Percentiles rank a stretch among this genome's conserved stretches.
These are phyloP conservation scores for Pammene fasciana DNA, from an alignment of 2,888 invertebrate species.

Conservation along the genomic window DNA sequence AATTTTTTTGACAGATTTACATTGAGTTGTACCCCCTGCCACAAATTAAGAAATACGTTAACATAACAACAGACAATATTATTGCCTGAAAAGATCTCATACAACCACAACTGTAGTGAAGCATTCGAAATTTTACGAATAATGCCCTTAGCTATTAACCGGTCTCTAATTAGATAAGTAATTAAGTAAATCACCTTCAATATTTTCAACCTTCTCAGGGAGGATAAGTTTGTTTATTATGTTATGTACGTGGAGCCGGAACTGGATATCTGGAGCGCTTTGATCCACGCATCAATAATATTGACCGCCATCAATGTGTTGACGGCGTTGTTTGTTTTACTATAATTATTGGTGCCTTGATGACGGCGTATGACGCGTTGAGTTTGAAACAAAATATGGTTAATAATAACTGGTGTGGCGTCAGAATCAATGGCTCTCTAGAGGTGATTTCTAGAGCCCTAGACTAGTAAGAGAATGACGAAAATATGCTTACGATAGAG, in stretches of 20 bases:
- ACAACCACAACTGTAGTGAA: neutral
- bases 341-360: constrained; percentile 28
- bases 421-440: neutral
- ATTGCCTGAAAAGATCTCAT: neutral
- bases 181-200: constrained; percentile 23
- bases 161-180: constrained; percentile 12
- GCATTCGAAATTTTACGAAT: neutral
- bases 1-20: too few species aligned
- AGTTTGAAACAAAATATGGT: constrained; percentile 11
- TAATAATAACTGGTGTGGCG: constrained; percentile 28
- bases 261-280: constrained; percentile 49
- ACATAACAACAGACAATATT: too few species aligned
- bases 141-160: constrained; percentile 22
- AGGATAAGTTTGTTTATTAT: constrained; percentile 28
- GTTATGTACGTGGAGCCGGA: constrained; percentile 42
- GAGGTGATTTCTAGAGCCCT: too few species aligned
- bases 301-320: constrained; percentile 61
- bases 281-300: constrained; percentile 70
- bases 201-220: constrained; percentile 12
- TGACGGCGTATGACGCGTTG: constrained; percentile 32
- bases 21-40: too few species aligned
- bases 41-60: too few species aligned
- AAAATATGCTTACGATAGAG: neutral
- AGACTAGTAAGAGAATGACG: neutral
- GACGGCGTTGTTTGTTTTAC: constrained; percentile 47